A percentile compares a stretch with the other conserved stretches of the same genome.
Evolutionary conservation across 2,888 invertebrate species (phyloP).

Genomic region (Globia sparganii): DNA sequence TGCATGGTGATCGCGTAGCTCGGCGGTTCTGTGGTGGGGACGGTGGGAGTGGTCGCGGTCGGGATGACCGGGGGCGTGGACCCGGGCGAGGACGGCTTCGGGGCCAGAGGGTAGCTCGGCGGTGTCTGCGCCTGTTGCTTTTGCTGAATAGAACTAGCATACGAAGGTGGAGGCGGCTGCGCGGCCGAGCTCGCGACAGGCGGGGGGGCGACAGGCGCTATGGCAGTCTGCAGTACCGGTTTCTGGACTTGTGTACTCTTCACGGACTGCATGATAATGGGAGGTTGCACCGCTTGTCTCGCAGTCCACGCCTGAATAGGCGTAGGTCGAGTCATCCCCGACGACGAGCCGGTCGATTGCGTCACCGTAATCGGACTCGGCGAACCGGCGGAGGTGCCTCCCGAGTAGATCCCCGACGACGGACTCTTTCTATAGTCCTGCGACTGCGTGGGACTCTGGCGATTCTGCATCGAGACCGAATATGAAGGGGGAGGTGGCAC

Average conservation of each 20-base stretch:
- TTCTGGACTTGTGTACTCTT: constrained; percentile 99
- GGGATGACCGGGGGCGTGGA: constrained; percentile 85
- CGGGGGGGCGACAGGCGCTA: constrained; percentile 95
- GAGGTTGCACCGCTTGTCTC: constrained; percentile 96
- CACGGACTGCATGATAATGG: constrained; percentile 99
- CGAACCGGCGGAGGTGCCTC: constrained; percentile 95
- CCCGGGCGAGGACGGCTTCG: constrained; percentile 89
- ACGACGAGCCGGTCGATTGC: constrained; percentile 91
- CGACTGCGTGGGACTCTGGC: constrained; percentile 96
- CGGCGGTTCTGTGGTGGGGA: constrained; percentile 96
- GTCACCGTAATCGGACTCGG: constrained; percentile 95
- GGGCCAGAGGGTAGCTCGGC: constrained; percentile 88
- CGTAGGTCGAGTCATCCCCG: constrained; percentile 94
- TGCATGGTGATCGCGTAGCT: constrained; percentile 98
- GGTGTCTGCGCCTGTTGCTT: constrained; percentile 91
- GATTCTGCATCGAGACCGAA: constrained; percentile 95
- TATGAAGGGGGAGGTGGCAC: constrained; percentile 95
- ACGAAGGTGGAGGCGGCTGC: constrained; percentile 94
- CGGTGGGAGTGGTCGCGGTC: constrained; percentile 85
- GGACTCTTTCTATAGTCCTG: constrained; percentile 96
- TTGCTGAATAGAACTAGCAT: constrained; percentile 95
- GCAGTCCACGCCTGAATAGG: constrained; percentile 96
- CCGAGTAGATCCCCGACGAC: constrained; percentile 96
- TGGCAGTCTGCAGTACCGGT: constrained; percentile 98
- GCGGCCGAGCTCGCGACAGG: constrained; percentile 87